Evolutionary conservation across 2,797 vertebrate species (phyloP), one percentile per base, ranked within the genome.

Genomic region (Apodemus agrarius): DNA sequence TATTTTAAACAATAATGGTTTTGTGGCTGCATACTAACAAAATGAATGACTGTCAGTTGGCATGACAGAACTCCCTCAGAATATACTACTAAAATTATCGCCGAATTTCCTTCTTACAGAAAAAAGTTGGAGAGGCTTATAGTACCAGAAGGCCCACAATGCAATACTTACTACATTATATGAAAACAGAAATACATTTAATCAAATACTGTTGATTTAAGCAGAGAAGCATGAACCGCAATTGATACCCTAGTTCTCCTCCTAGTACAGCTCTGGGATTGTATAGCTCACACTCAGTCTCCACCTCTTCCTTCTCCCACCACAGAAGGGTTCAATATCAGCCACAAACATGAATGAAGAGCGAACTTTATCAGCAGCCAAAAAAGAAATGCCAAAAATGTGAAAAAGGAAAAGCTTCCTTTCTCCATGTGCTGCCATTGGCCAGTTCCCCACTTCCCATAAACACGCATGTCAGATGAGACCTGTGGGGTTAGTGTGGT

Each of bases 1-100:
- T 81, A 67, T 87, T 91, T 96, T 40, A 88, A 96, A 94, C 16
- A 95, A 24, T 57, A 29, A 34, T 72, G 80, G 49, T 90, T 95
- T 95, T 89, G 49, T 59, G 82, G 57, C 14, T 82, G 59, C 34
- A 81, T 1, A 80, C 24, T 91, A 89, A 94, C 17, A 83, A 95
- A 87, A 19, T 40, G 6, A 49, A 61, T 89, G 49, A n/a, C 61
- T 89, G 43, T 34, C 24, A 49, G 31, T 43, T 76, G 84, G 22
- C 37, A 4, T 40, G 76, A 90, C 5, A 94, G 89, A 96, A 89
- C 79, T 96, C 54, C 82, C 49, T 63, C 65, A 81, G 59, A 82
- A 82, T 59, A 61, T 54, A 81, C 86, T 76, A 88, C 21, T 89
- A 80, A 94, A 94, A 89, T 89, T 84, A 94, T 63, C 31, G 37